Evolutionary conservation across 2,113 vertebrate species (phyloP), one percentile per base, ranked within the genome.

Genomic region (Oxygymnocypris stewartii): DNA sequence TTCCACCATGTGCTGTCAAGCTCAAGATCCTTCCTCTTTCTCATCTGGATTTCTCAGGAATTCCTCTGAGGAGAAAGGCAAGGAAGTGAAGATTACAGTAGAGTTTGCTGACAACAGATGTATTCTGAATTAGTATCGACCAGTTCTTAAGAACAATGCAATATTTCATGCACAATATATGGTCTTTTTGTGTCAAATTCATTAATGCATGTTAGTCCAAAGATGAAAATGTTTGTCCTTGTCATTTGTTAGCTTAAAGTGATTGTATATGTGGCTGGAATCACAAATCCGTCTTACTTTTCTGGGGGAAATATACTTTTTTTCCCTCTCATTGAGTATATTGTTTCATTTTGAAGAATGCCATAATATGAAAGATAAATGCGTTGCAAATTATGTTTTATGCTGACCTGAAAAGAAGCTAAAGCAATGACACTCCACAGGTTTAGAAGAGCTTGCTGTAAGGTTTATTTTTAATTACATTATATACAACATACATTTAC

Each of bases 401-500:
- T 71, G 16, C 20, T 23, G 16, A 73, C 9, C 37, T 73, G 10
- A 42, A 73, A 42, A 23, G 20, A 73, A 73, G 2, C 71, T 74
- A 40, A 74, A 40, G 71, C 4, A 74, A 74, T 74, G 20, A 20
- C 4, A 35, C 75, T 44, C 25, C 35, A 61, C 42, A 40, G 42
- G 3, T 54, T 44, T 59, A 77, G 1, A 79, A 59, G 10, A 69
- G 4, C 57, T 59, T 74, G 61, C 51, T 18, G 37, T 59, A 25
- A 12, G 1, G 61, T 87, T 87, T 88, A 90, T 90, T 88, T 83
- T 88, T 89, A 88, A 89, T 89, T 85, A 83, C 82, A 76, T 40
- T 89, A 89, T 89, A 85, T 84, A 90, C 87, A 88, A 79, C 61
- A 84, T 74, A 87, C 87, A 59, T 67, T 65, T 42, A 79, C 59